Evolutionary conservation across 2,113 vertebrate genomes (phyloP).

Genomic region (Myrmecobius fasciatus): DNA sequence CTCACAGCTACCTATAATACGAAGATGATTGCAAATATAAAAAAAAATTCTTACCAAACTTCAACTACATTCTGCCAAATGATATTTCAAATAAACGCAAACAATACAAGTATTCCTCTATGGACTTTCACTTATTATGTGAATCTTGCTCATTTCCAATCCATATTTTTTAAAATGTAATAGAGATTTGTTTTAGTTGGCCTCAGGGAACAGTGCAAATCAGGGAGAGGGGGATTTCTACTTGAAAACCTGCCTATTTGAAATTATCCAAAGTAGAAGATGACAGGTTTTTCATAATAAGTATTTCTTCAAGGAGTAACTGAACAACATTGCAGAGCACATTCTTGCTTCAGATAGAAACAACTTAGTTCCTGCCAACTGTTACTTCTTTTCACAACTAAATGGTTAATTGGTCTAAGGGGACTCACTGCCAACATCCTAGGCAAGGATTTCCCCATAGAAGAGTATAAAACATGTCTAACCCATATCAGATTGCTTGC

Average conservation of each 20-base stretch:
- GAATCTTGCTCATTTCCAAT: not conserved
- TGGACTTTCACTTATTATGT: not conserved
- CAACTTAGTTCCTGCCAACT: not conserved
- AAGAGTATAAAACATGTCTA: not conserved
- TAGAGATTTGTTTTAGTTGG: too few relatives aligned
- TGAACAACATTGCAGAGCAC: not conserved
- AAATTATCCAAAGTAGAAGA: not conserved
- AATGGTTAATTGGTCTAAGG: not conserved
- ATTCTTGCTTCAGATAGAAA: not conserved
- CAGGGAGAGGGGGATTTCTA: not conserved
- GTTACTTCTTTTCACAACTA: not conserved
- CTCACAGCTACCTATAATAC: too few relatives aligned
- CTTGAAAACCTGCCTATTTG: too few relatives aligned
- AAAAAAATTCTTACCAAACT: not conserved
- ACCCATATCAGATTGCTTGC: too few relatives aligned
- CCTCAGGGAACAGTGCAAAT: too few relatives aligned
- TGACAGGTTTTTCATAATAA: not conserved
- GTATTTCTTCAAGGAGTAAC: not conserved
- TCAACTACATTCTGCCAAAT: not conserved
- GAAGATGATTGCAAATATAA: too few relatives aligned
- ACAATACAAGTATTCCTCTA: not conserved
- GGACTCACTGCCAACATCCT: not conserved
- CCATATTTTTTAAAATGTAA: not conserved
- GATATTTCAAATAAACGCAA: not conserved
- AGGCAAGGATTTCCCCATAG: not conserved